Conservation (phyloP, 2,888 invertebrate genomes). For the Steinernema carpocapsae region DNA sequence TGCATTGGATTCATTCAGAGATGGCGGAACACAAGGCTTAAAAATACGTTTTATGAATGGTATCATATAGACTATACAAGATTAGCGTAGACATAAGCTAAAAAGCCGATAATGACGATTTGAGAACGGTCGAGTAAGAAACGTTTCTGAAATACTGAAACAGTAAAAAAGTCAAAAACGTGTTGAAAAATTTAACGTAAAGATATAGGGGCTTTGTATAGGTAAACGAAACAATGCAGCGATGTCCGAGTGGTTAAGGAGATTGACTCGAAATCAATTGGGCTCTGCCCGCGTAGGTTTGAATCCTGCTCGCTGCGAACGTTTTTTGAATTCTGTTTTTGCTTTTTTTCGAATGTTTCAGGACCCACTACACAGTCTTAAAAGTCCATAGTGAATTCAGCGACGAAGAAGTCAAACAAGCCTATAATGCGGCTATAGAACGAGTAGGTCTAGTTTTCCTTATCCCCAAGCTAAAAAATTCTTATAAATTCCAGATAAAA, state of each 20-base stretch:
- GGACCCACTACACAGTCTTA: neutral
- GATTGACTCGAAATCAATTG: slow-evolving; percentile 69
- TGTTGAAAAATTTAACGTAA: no score
- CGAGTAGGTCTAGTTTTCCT: neutral
- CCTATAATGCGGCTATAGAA: slow-evolving; percentile 1
- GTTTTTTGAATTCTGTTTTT: slow-evolving; percentile 46
- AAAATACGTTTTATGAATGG: no score
- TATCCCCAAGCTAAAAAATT: neutral
- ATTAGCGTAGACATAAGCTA: neutral
- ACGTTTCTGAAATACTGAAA: no score
- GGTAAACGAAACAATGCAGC: no score
- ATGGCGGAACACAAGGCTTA: no score
- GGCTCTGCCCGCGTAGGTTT: slow-evolving; percentile 68
- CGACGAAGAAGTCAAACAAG: neutral
- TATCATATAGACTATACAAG: no score
- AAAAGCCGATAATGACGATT: no score
- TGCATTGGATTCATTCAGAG: no score
- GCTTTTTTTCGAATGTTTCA: neutral
- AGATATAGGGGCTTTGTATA: no score
- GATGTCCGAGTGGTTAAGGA: slow-evolving; percentile 68
- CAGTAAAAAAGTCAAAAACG: no score
- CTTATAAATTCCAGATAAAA: neutral
- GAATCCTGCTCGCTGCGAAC: slow-evolving; percentile 67
- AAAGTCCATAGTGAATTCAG: neutral
- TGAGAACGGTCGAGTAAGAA: no score